Evolutionary conservation across 2,797 vertebrate species (phyloP).

Genomic region (Dendrocincla tyrannina): DNA sequence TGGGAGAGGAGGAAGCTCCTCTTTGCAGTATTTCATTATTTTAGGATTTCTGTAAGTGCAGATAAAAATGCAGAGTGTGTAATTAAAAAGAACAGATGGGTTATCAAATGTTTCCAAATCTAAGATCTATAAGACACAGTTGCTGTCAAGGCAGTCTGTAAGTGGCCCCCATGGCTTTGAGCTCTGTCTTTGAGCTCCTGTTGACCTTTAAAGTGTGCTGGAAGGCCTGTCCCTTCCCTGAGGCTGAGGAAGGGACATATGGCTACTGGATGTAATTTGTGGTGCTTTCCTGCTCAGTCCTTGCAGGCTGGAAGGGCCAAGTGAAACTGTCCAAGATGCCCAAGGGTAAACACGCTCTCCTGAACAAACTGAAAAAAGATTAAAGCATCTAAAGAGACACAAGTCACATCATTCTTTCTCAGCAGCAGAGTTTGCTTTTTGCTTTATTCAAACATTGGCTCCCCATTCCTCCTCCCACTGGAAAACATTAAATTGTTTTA

Average conservation of each 20-base stretch:
- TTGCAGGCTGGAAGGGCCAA: background rate
- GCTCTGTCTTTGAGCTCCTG: background rate
- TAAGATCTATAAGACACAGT: background rate
- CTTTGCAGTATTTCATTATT: background rate
- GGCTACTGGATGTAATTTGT: background rate
- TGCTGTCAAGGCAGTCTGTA: background rate
- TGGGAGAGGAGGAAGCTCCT: background rate
- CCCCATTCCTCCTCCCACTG: background rate
- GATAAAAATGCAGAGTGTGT: background rate
- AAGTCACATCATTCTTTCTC: background rate
- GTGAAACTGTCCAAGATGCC: background rate
- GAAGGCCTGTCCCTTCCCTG: background rate
- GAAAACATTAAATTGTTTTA: conserved; percentile 18
- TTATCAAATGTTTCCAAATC: background rate
- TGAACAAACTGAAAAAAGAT: background rate
- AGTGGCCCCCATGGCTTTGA: background rate
- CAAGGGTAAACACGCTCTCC: background rate
- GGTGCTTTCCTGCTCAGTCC: background rate
- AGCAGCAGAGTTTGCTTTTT: background rate
- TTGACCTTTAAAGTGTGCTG: background rate
- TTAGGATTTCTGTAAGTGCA: background rate
- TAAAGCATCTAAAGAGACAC: background rate
- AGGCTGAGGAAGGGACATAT: background rate
- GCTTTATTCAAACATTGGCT: background rate
- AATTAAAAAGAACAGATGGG: background rate